phyloP scores from a whole-genome alignment of 2,797 vertebrate genomes.

The Hephaestus fuliginosus region DNA sequence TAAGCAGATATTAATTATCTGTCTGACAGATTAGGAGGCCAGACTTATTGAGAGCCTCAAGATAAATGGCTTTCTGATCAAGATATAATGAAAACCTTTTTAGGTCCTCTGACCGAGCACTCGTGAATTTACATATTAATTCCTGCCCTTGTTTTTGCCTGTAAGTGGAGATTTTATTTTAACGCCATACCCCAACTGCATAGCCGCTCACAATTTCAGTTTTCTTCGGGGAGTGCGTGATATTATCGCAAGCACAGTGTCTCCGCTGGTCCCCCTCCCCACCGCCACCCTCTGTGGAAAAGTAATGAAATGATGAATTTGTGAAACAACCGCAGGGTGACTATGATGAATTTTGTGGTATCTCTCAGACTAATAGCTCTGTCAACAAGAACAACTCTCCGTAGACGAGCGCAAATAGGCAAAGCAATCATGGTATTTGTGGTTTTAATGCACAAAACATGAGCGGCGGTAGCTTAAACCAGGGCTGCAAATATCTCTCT shows the following conservation, averaged over 20 bases:
- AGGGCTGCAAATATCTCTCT: constrained; percentile 61
- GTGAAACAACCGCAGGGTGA: constrained; percentile 79
- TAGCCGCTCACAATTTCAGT: constrained; percentile 26
- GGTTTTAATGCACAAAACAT: constrained; percentile 80
- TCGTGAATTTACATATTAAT: constrained; percentile 68
- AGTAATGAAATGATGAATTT: constrained; percentile 84
- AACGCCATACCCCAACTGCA: constrained; percentile 37
- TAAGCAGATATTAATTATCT: constrained; percentile 86
- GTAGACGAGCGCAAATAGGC: constrained; percentile 72
- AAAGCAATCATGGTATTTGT: constrained; percentile 76
- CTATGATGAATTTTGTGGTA: constrained; percentile 83
- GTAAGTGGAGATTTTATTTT: constrained; percentile 52
- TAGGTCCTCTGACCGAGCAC: constrained; percentile 61
- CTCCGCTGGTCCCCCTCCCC: constrained; percentile 3
- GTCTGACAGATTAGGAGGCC: constrained; percentile 74
- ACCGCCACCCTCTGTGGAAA: constrained; percentile 58
- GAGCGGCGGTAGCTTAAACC: constrained; percentile 48
- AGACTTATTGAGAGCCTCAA: constrained; percentile 73
- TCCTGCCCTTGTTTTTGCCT: constrained; percentile 52
- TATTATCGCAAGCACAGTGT: constrained; percentile 57
- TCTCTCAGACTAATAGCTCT: constrained; percentile 82
- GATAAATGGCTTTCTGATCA: constrained; percentile 81
- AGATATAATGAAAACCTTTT: constrained; percentile 81
- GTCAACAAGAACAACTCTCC: constrained; percentile 80
- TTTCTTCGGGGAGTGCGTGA: constrained; percentile 59